These are phyloP conservation scores for Leptinotarsa lineolata DNA, from an alignment of 1,140 invertebrate genomes.

Conservation along the genomic window DNA sequence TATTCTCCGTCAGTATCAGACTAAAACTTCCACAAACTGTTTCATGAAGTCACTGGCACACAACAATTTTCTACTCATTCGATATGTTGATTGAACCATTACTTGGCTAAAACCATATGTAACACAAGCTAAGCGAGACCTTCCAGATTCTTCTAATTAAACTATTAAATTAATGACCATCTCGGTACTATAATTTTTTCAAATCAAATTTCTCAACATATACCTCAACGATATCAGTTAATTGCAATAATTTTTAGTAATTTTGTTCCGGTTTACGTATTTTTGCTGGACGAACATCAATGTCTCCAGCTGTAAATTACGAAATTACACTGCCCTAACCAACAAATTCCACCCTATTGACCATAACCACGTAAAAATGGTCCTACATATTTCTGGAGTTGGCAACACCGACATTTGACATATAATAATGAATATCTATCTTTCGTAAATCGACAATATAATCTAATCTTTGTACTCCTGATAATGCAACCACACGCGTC, in stretches of 20 bases:
- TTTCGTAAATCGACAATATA: too few species aligned
- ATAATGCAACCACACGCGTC: too few species aligned
- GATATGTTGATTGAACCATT: background rate
- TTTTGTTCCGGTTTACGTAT: background rate
- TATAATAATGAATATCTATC: too few species aligned
- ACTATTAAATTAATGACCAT: background rate
- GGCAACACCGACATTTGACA: too few species aligned
- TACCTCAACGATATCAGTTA: background rate
- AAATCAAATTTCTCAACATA: background rate
- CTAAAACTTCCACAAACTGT: too few species aligned
- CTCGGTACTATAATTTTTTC: background rate
- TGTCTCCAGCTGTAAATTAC: too few species aligned
- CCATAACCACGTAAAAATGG: too few species aligned
- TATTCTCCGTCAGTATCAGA: too few species aligned
- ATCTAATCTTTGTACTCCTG: too few species aligned
- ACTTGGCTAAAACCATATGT: background rate
- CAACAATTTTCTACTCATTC: background rate
- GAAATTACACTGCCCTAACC: too few species aligned
- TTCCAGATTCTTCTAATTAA: background rate
- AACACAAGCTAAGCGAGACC: background rate
- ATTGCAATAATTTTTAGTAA: background rate
- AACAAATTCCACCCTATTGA: too few species aligned
- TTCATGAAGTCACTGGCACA: background rate
- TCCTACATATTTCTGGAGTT: too few species aligned
- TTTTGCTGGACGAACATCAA: background rate